phyloP scores from a whole-genome alignment of 2,888 invertebrate species.

The Nomada fabriciana region DNA sequence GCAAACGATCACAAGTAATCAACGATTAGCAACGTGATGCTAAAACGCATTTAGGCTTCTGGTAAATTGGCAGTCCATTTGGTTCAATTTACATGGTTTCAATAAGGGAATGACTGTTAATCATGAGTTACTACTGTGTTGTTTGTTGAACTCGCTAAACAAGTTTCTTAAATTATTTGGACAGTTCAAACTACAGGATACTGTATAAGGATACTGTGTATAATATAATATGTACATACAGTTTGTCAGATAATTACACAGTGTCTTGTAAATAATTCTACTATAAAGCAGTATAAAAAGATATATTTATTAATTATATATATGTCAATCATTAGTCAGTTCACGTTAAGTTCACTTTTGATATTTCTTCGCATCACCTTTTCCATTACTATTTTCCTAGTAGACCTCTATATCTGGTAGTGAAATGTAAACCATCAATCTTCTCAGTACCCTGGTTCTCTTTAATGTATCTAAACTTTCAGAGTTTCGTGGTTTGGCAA shows the following conservation, averaged over 20 bases:
- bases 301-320: background rate
- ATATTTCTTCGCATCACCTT: too few species aligned
- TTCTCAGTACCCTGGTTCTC: background rate
- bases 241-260: too few species aligned
- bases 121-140: background rate
- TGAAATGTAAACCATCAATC: conserved; percentile 2
- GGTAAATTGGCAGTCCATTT: background rate
- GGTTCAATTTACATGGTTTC: background rate
- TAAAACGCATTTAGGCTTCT: conserved; percentile 1
- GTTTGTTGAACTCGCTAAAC: background rate
- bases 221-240: too few species aligned
- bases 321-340: background rate
- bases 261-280: too few species aligned
- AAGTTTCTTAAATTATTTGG: background rate
- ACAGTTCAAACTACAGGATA: background rate
- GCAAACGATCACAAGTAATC: background rate
- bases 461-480: conserved; percentile 12
- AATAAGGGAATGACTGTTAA: background rate
- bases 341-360: too few species aligned
- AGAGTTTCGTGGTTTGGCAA: conserved; percentile 5
- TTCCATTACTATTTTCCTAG: too few species aligned
- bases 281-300: too few species aligned
- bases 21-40: background rate
- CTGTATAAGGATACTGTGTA: too few species aligned
- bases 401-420: too few species aligned